Conservation (phyloP, 2,797 vertebrate species). For the Cebuella pygmaea region DNA sequence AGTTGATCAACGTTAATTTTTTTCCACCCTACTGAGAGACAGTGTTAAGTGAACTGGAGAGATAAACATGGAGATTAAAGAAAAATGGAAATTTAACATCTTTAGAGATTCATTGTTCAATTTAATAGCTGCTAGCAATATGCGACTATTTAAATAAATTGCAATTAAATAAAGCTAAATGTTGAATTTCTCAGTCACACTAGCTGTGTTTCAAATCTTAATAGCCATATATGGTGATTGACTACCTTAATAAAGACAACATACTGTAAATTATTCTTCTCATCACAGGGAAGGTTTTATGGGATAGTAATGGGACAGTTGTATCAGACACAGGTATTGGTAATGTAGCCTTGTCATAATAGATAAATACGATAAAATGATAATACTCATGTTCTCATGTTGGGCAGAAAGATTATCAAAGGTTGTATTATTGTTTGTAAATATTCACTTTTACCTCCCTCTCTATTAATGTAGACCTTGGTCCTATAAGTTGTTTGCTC, state of each 20-base stretch:
- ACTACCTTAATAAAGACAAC: not conserved
- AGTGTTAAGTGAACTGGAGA: not conserved
- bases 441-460: no score
- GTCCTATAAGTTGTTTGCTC: no score
- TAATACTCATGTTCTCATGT: no score
- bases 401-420: no score
- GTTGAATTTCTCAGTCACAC: not conserved
- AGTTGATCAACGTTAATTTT: not conserved
- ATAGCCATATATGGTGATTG: not conserved
- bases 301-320: no score
- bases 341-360: no score
- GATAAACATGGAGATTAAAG: not conserved
- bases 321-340: no score
- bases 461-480: no score
- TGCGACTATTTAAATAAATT: not conserved
- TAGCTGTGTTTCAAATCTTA: not conserved
- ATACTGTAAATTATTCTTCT: no score
- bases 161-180: not conserved
- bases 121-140: not conserved
- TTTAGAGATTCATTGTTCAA: not conserved
- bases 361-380: no score
- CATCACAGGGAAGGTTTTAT: no score
- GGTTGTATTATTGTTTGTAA: no score
- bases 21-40: not conserved
- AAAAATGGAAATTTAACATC: not conserved